phyloP scores from a whole-genome alignment of 2,113 vertebrate species.

The Pantherophis guttatus region DNA sequence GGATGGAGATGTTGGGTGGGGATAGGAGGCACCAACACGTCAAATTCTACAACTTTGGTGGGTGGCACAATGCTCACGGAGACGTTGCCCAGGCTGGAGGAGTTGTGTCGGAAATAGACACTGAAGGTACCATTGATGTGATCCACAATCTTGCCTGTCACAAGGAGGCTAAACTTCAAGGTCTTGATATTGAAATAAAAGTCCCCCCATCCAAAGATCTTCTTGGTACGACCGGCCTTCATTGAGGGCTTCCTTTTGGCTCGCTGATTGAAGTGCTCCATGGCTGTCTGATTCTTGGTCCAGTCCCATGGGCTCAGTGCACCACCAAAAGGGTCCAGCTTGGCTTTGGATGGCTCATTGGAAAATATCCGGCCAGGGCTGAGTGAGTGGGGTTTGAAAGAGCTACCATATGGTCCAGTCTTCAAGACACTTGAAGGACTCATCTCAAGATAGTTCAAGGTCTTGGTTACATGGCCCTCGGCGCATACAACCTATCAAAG shows the following conservation, averaged over 20 bases:
- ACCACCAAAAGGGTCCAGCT: constrained; percentile 68
- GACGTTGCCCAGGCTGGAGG: constrained; percentile 90
- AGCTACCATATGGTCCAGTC: constrained; percentile 71
- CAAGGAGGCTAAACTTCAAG: constrained; percentile 87
- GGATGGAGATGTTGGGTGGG: constrained; percentile 39
- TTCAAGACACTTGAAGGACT: constrained; percentile 75
- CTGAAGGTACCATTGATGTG: constrained; percentile 98
- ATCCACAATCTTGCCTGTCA: constrained; percentile 92
- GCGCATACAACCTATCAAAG: constrained; percentile 75
- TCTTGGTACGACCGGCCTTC: constrained; percentile 88
- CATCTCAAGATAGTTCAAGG: constrained; percentile 82
- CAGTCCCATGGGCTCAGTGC: constrained; percentile 75
- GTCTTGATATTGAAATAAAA: constrained; percentile 96
- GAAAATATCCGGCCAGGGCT: constrained; percentile 72
- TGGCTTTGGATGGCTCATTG: constrained; percentile 70
- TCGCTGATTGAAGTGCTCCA: constrained; percentile 75
- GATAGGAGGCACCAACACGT: constrained; percentile 72
- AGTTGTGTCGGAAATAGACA: constrained; percentile 96
- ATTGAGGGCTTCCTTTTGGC: constrained; percentile 84
- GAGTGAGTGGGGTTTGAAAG: constrained; percentile 71
- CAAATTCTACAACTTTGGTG: constrained; percentile 89
- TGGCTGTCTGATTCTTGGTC: constrained; percentile 74
- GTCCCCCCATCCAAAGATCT: constrained; percentile 97
- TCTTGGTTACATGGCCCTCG: constrained; percentile 77
- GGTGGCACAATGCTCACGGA: constrained; percentile 93